Evolutionary conservation across 1,140 invertebrate species (phyloP).

Genomic region (honey bee (Apis mellifera)): DNA sequence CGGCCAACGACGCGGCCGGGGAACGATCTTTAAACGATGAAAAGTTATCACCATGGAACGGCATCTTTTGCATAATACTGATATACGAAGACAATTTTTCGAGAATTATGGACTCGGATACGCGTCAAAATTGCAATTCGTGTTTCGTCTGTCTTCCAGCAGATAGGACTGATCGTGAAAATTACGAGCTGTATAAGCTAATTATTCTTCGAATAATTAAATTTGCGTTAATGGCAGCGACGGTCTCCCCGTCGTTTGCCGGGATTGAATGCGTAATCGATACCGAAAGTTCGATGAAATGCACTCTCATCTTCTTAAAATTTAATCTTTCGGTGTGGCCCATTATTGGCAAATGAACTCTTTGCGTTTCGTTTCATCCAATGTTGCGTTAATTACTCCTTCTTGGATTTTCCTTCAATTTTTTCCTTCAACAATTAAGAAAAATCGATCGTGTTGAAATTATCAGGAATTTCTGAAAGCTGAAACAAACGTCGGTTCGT

Average conservation of each 20-base stretch:
- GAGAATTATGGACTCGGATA: background rate
- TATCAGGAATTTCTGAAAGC: too few species aligned
- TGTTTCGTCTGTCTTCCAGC: background rate
- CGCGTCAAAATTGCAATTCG: slow-evolving; percentile 5
- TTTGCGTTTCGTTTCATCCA: too few species aligned
- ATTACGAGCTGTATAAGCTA: background rate
- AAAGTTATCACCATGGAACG: slow-evolving; percentile 6
- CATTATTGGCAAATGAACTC: too few species aligned
- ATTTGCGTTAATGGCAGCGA: background rate
- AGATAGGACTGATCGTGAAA: background rate
- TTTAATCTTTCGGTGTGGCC: too few species aligned
- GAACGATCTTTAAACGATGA: slow-evolving; percentile 41
- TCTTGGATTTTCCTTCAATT: too few species aligned
- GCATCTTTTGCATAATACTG: slow-evolving; percentile 34
- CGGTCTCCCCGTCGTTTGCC: background rate
- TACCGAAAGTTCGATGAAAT: background rate
- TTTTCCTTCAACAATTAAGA: too few species aligned
- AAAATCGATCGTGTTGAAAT: too few species aligned
- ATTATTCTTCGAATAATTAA: slow-evolving; percentile 11
- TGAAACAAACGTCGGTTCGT: too few species aligned
- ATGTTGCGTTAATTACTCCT: too few species aligned
- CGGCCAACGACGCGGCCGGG: slow-evolving; percentile 1
- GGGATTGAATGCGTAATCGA: too few species aligned
- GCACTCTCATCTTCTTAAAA: too few species aligned
- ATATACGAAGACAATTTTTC: slow-evolving; percentile 28